phyloP scores from a whole-genome alignment of 2,797 vertebrate species.

The Coluber constrictor region DNA sequence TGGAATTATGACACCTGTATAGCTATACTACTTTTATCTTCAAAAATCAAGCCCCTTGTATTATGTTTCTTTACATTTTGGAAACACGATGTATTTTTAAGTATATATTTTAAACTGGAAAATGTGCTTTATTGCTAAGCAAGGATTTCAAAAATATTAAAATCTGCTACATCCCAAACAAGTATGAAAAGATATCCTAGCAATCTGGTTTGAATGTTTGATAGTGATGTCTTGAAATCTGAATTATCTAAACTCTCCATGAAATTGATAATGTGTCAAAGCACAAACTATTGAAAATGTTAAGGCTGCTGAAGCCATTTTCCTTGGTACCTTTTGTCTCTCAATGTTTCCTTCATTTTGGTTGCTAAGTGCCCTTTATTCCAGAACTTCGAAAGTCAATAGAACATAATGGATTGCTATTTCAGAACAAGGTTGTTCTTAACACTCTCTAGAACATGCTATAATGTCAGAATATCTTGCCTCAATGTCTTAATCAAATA shows the following conservation, averaged over 20 bases:
- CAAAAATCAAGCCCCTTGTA: not conserved
- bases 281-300: not conserved
- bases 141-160: not conserved
- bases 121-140: not conserved
- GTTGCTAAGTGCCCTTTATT: slow-evolving; percentile 22
- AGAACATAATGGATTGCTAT: slow-evolving; percentile 8
- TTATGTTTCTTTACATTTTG: not conserved
- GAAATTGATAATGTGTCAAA: not conserved
- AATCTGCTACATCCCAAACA: not conserved
- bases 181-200: not conserved
- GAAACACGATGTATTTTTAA: not conserved
- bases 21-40: not conserved
- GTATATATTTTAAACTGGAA: not conserved
- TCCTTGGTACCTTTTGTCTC: not conserved
- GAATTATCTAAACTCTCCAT: not conserved
- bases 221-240: not conserved
- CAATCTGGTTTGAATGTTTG: not conserved
- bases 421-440: not conserved
- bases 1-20: not conserved
- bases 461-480: not conserved
- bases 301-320: not conserved
- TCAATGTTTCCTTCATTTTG: slow-evolving; percentile 8
- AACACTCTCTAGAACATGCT: not conserved
- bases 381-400: slow-evolving; percentile 10
- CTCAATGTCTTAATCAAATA: not conserved